Base-by-base conservation (phyloP, 2,797 vertebrate genomes). In the Labeo calbasu region DNA sequence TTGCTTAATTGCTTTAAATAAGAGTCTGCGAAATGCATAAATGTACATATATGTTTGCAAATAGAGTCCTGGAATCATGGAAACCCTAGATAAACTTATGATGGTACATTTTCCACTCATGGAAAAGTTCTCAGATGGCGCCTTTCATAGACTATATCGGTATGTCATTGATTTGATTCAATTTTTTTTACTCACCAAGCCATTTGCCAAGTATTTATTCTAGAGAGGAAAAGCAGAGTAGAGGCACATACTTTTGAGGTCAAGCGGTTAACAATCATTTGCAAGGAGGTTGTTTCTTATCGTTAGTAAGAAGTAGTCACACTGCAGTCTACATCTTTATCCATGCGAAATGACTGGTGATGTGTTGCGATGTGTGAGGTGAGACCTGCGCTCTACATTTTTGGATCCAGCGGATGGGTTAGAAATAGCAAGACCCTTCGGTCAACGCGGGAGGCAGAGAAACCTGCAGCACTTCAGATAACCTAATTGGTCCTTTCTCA, bases 401-500 rank as follows among this genome's bases (percentile, higher is more conserved):
- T 48, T 76, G 9, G 61, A 55, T 68, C 55, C 43, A 78, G 48
- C 36, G n/a, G 57, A 77, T 14, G 4, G 21, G 28, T 40, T 43
- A 14, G 69, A 53, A 71, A 85, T 51, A n/a, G 51, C 32, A 68
- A 68, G 48, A 66, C 69, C 65, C 73, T 32, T 23, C 23, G 32
- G 46, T 43, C 40, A 77, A 32, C 23, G n/a, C 13, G 48, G 48
- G 72, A 65, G 73, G 75, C 19, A 50, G 25, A 63, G 66, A 61
- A 51, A 65, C 59, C 63, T 76, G 17, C 13, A 53, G 11, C n/a
- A 13, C 53, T 77, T 72, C 43, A 32, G 19, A 48, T 77, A 61
- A 70, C 61, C 61, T 84, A 87, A 85, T 85, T 87, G 84, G 68
- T 84, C 81, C 43, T 61, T 78, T 82, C 81, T 68, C 69, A 76